Conservation (phyloP, 2,888 invertebrate genomes). For the Ganaspis brasiliensis region DNA sequence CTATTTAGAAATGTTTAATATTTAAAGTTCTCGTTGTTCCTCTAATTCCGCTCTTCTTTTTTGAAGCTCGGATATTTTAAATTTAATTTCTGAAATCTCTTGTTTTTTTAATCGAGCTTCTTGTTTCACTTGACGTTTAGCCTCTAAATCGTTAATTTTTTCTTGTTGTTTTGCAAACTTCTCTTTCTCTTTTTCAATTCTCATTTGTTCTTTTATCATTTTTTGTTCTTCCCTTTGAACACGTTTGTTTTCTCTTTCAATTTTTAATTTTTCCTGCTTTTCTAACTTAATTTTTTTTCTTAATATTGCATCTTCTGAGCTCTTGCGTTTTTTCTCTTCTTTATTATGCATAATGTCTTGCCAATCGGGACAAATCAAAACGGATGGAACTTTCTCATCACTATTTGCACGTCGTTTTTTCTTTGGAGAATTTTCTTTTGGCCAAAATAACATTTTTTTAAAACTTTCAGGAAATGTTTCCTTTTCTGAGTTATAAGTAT, state of each 20-base stretch:
- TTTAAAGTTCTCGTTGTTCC: too few species aligned
- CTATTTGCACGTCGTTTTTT: background rate
- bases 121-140: background rate
- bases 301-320: background rate
- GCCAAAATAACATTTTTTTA: slow-evolving; percentile 6
- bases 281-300: slow-evolving; percentile 1
- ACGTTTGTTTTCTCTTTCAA: background rate
- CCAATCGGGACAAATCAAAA: background rate
- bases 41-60: too few species aligned
- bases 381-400: background rate
- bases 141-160: background rate
- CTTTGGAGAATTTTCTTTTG: background rate
- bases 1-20: too few species aligned
- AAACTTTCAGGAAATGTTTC: background rate
- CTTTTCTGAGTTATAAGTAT: background rate
- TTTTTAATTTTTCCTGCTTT: background rate
- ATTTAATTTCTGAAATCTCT: background rate
- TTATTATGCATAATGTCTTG: background rate
- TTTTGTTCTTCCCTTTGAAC: background rate
- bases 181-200: background rate
- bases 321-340: background rate
- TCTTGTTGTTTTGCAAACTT: slow-evolving; percentile 8
- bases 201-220: background rate
- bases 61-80: too few species aligned
- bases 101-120: background rate